Conservation (phyloP, 2,113 vertebrate species). For the Nothobranchius furzeri region DNA sequence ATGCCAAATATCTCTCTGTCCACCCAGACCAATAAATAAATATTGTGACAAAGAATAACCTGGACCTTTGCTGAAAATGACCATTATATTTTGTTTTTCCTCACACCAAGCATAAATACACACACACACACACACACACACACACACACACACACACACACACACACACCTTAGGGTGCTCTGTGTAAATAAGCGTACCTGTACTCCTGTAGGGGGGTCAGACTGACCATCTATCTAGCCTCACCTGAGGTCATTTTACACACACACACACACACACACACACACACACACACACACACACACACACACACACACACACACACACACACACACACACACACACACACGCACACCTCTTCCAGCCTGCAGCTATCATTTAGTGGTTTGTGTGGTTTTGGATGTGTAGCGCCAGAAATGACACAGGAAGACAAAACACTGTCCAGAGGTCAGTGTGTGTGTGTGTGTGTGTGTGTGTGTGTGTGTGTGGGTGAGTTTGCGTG, state of each 20-base stretch:
- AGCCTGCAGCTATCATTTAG: constrained; percentile 80
- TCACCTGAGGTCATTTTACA: constrained; percentile 73
- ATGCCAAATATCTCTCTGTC: too few species aligned
- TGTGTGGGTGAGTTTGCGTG: constrained; percentile 3
- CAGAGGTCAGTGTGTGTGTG: constrained; percentile 57
- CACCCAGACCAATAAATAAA: too few species aligned
- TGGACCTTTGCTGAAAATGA: too few species aligned
- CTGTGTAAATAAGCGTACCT: constrained; percentile 82
- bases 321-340: not conserved
- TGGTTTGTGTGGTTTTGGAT: constrained; percentile 80
- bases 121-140: constrained; percentile 30
- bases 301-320: too few species aligned
- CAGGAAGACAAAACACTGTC: constrained; percentile 74
- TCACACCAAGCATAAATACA: not conserved
- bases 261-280: constrained; percentile 12
- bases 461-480: constrained; percentile 23
- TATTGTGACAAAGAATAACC: too few species aligned
- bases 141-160: constrained; percentile 1
- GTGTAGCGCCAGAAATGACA: constrained; percentile 74
- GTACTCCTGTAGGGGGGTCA: constrained; percentile 69
- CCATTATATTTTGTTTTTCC: too few species aligned
- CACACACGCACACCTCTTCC: constrained; percentile 30
- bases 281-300: constrained; percentile 31
- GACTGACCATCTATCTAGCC: constrained; percentile 77
- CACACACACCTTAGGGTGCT: constrained; percentile 66